Evolutionary conservation across 2,113 vertebrate species (phyloP), one percentile per base, ranked within the genome.

Genomic region (Eleginops maclovinus): DNA sequence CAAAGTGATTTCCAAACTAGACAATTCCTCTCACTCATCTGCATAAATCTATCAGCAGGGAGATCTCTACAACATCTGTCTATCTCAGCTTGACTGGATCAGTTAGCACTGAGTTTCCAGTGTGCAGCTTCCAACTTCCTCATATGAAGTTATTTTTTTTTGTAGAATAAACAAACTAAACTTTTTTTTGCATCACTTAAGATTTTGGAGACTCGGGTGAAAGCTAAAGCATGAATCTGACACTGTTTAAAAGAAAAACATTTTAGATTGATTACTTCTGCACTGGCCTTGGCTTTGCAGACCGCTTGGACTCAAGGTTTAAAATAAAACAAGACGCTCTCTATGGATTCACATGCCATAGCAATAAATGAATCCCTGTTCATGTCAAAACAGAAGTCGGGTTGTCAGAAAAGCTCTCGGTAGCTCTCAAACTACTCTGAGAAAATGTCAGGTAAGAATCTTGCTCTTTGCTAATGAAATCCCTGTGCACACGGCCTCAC

Each of bases 401-500:
- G 67, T 21, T 72, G 75, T 86, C 71, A 69, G 26, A 61, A 26
- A 55, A 60, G 49, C 21, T 17, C 50, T 24, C 9, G 13, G 55
- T 3, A 67, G 78, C 76, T 54, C 64, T 59, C 11, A 0, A 21
- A 47, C 58, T 72, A 5, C 65, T 70, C 53, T 63, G 55, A 82
- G 93, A 91, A 79, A 83, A 84, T 88, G 91, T 92, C 89, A 88
- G 74, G 51, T 73, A 76, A 84, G 31, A 87, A 84, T 71, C 77
- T 87, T 55, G 83, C 41, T 79, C 84, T 77, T 81, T 83, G 26
- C 92, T 92, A 91, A 93, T 92, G 88, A 93, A 90, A 86, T 93
- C 92, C 83, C 88, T 31, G 67, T 43, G 90, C 88, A 72, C 74
- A 2, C 55, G 58, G 81, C 58, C 70, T 79, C 81, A 83, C 83